These are phyloP conservation scores for Gymnocephalus cernua DNA, from an alignment of 2,113 vertebrate genomes.

Conservation along the genomic window DNA sequence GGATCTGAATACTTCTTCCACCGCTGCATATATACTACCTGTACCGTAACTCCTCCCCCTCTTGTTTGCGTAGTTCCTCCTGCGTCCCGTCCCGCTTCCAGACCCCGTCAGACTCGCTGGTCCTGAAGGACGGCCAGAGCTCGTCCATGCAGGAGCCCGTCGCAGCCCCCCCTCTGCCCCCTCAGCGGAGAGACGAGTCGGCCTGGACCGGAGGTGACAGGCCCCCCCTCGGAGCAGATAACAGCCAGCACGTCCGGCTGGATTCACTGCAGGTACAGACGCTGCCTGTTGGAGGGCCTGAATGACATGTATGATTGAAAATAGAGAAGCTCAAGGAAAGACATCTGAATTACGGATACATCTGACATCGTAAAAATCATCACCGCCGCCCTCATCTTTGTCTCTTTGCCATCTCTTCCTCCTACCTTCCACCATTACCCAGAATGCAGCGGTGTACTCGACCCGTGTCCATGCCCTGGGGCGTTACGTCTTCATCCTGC, in stretches of 20 bases:
- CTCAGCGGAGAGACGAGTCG: constrained; percentile 37
- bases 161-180: constrained; percentile 62
- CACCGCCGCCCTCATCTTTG: too few species aligned
- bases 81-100: constrained; percentile 93
- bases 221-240: constrained; percentile 85
- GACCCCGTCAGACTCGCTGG: constrained; percentile 89
- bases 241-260: constrained; percentile 87
- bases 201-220: constrained; percentile 68
- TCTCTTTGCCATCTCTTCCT: not conserved
- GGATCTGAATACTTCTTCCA: too few species aligned
- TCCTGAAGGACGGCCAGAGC: constrained; percentile 88
- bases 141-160: constrained; percentile 80
- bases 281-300: too few species aligned
- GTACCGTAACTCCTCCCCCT: not conserved
- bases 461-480: constrained; percentile 88
- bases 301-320: too few species aligned
- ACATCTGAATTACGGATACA: too few species aligned
- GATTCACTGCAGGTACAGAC: constrained; percentile 86
- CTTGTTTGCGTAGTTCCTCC: constrained; percentile 45
- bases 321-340: too few species aligned
- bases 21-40: too few species aligned
- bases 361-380: too few species aligned
- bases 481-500: constrained; percentile 94
- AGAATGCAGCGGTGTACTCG: constrained; percentile 90
- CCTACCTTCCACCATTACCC: constrained; percentile 16